These are phyloP conservation scores for Dendropsophus ebraccatus DNA, from an alignment of 2,113 vertebrate genomes.

Conservation along the genomic window DNA sequence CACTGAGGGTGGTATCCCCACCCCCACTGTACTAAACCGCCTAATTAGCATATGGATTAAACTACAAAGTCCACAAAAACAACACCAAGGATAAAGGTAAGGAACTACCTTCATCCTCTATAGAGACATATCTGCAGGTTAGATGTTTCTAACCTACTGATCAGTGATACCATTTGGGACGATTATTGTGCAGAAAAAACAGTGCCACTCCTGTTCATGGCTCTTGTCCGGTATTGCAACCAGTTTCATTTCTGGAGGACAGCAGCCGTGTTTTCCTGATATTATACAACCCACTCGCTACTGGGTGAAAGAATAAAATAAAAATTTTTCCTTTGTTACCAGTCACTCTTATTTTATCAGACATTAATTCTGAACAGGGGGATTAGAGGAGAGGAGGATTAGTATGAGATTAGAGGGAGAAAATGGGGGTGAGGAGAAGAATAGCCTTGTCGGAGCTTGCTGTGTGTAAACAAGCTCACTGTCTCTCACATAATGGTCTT, in stretches of 20 bases:
- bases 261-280: not conserved
- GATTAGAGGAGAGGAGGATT: not conserved
- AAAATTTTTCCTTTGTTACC: not conserved
- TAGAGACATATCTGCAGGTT: no score
- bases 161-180: no score
- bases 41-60: no score
- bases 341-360: not conserved
- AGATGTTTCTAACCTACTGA: no score
- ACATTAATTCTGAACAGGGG: not conserved
- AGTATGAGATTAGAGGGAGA: not conserved
- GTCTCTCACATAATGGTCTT: not conserved
- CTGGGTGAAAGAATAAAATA: not conserved
- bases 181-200: no score
- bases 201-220: not conserved
- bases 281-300: not conserved
- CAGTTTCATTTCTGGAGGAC: not conserved
- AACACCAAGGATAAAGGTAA: no score
- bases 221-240: not conserved
- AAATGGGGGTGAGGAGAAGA: conserved; percentile 10
- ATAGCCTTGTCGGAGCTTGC: not conserved
- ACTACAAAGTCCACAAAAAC: no score
- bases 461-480: not conserved
- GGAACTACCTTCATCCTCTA: no score
- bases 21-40: no score
- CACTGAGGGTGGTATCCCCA: no score